Base-by-base conservation (phyloP, 2,888 invertebrate genomes). In the Parapristionchus giblindavisi region DNA sequence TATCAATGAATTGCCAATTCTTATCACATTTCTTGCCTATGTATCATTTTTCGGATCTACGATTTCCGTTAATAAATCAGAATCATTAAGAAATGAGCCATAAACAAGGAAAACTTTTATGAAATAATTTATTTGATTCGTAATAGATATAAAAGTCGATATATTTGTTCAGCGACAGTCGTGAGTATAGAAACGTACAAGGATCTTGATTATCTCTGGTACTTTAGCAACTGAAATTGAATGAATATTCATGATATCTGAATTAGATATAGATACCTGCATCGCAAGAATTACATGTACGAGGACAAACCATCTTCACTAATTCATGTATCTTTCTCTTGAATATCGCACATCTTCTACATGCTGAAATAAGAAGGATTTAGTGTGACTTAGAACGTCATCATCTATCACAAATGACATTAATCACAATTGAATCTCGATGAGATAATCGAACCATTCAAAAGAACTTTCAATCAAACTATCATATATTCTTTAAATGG, bases 101-200 rank as follows among this genome's bases (percentile, higher is more conserved):
- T n/a, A n/a, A n/a, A n/a, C n/a, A n/a, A n/a, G n/a, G n/a, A n/a
- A n/a, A n/a, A n/a, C n/a, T n/a, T n/a, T n/a, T n/a, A n/a, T n/a
- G n/a, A n/a, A n/a, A n/a, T n/a, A 43, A 43, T 43, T 43, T 43
- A 43, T 14, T 43, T 43, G 43, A 8, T 17, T 17, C 43, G 17
- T 14, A 43, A 43, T 43, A 8, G 43, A 8, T 14, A 43, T 17
- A 43, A 43, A 14, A 43, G 17, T 43, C 17, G 43, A 14, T 43
- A 43, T 43, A 43, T 6, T 14, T 54, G 51, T 51, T 66, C 51
- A 66, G 21, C 66, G 66, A 51, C 66, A 66, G 32, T 66, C 51
- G 51, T 66, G 66, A 2, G 66, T 66, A 51, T 66, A 66, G 66
- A 66, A 66, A 21, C 66, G 66, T 21, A 66, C 66, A 48, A 66